Evolutionary conservation across 2,113 vertebrate genomes (phyloP), one percentile per base, ranked within the genome.

Genomic region (Crotophaga sulcirostris): DNA sequence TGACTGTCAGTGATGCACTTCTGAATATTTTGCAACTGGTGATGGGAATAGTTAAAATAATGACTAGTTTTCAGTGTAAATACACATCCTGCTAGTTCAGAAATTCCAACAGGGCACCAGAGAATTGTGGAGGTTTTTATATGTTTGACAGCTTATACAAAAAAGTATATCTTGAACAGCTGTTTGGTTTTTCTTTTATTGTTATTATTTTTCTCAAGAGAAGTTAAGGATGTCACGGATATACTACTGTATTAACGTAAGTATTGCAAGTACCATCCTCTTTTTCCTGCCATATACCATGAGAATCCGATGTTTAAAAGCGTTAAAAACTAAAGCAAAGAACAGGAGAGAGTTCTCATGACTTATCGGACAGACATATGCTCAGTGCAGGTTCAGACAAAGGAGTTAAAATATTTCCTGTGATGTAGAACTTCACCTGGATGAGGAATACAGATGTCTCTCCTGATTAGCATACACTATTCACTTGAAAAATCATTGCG

Each of bases 221-320:
- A 42, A 45, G 5, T 49, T 49, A 58, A 77, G 31, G 4, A 60
- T 0, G 0, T 79, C 18, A 59, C 86, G 79, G 26, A n/a, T 20
- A 45, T 8, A 4, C 2, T 62, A 15, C 8, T 42, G 1, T 12
- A 33, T 60, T 64, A 56, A 13, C 16, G 51, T 25, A 25, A 60
- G 19, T 70, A 47, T 21, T 47, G 3, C 25, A 75, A 51, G 18
- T 38, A 26, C 13, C 11, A 29, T 44, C 17, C 8, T 40, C 10
- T n/a, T 88, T 92, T 83, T 75, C 13, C 8, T 66, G 58, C 26
- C 7, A 29, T 55, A 31, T 6, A 29, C 7, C 12, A 20, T 4
- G 45, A 29, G 8, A 63, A 33, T 45, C 11, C 4, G 18, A 2
- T 7, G 6, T 47, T 54, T 67, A 63, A 54, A 79, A 79, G 3